Evolutionary conservation across 2,797 vertebrate species (phyloP), one percentile per base, ranked within the genome.

Genomic region (Lacerta bilineata): DNA sequence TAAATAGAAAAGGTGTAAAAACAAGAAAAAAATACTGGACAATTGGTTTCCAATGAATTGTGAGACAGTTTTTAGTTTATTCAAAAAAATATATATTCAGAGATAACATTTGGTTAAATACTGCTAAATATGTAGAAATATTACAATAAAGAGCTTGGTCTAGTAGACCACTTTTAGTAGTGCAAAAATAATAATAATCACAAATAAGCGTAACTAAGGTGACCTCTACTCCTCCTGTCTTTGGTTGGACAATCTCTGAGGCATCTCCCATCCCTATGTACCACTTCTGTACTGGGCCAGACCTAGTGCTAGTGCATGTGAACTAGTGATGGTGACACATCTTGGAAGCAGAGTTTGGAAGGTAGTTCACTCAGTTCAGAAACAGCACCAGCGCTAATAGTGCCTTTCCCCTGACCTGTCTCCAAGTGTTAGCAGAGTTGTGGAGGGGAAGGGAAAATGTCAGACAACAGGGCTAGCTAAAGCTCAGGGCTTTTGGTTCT

Each of bases 1-100:
- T 50, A 81, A 83, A 46, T 36, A 85, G 10, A 20, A 90, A 50
- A 79, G 36, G 6, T 90, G 4, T 75, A 27, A 80, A n/a, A 81
- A 64, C 15, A 13, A 29, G 41, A 69, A 43, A 50, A 41, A 50
- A 50, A 13, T 66, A 46, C 15, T 59, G n/a, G 15, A 50, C 13
- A 27, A 17, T n/a, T 78, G 27, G 8, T 59, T 77, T 76, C 2
- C 41, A 39, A 8, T 80, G 75, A 46, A 25, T 7, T 66, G 33
- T 27, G 46, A 78, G 9, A 25, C 5, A 27, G 29, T 83, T 84
- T 59, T 17, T 5, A 79, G 11, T 41, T 71, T 43, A 83, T 25
- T 78, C 77, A n/a, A 59, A 29, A 61, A 79, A 69, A 79, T 6
- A 71, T 20, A 39, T 4, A 36, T 20, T 71, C 6, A 74, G 33